Base-by-base conservation (phyloP, 1,140 invertebrate genomes). In the Thaumatotibia leucotreta region DNA sequence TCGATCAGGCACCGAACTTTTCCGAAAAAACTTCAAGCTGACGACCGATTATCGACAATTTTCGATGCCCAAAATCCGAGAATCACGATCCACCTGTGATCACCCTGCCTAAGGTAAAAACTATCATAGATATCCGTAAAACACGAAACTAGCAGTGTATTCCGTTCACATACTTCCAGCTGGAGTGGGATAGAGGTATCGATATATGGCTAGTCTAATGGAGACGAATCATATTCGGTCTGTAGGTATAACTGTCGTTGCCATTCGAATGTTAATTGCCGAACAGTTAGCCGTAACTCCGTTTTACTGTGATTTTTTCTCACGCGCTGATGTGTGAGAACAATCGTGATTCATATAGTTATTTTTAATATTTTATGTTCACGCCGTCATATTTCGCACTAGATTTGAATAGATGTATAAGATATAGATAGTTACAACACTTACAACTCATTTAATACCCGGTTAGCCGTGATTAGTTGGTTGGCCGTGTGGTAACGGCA, bases 261-360 rank as follows among this genome's bases (percentile, higher is more conserved):
- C 78, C 75, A 82, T 80, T 73, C 67, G 67, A 74, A 80, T 69
- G 76, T 79, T 89, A 88, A 89, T 89, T 87, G 79, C 74, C 72
- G 62, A 66, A 84, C 84, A 86, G 86, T 86, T 88, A 86, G 74
- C 64, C 69, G 74, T 79, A 76, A 83, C 79, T 77, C 79, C 71
- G 76, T 79, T 84, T 84, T 84, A 82, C 77, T 77, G 82, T 75
- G 78, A 84, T 82, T 78, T 77, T 76, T 89, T 89, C 86, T 88
- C 86, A 89, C 86, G 84, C 77, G 76, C 63, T 69, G 66, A 72
- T 76, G 77, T 86, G 84, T 86, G 84, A 85, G 84, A 87, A 89
- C 73, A 78, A 74, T 71, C 70, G 73, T 58, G 52, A 31, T 29
- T 58, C 52, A 58, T 58, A 27, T 54, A 24, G 4, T 58, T 58